Percentiles rank a stretch among this genome's conserved stretches.
Evolutionary conservation across 2,113 vertebrate genomes (phyloP).

Genomic region (Thamnophis sirtalis): DNA sequence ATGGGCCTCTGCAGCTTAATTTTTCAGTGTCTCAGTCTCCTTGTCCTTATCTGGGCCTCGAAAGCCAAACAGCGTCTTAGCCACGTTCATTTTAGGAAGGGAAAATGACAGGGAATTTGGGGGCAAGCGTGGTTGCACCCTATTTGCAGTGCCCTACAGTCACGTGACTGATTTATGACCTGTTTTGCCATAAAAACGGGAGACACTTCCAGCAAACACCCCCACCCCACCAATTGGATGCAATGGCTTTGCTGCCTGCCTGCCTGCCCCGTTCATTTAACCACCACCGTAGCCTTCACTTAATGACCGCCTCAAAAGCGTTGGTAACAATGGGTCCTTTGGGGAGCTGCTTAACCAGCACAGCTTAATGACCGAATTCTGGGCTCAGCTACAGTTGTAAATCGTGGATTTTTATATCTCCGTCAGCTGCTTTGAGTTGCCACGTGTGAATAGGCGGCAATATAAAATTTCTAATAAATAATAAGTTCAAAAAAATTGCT

Average conservation of each 20-base stretch:
- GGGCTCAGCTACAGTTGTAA: no score
- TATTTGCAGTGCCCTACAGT: background rate
- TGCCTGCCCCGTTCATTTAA: background rate
- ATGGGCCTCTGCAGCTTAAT: background rate
- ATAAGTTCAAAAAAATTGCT: no score
- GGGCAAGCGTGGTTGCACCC: background rate
- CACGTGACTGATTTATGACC: background rate
- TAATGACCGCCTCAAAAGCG: background rate
- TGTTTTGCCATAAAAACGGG: background rate
- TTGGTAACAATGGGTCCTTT: no score
- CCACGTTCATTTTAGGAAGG: constrained; percentile 30
- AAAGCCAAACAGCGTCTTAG: constrained; percentile 40
- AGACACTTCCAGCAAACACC: background rate
- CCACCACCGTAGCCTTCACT: background rate
- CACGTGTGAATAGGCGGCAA: no score
- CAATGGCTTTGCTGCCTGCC: background rate
- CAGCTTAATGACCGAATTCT: no score
- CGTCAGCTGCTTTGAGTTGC: no score
- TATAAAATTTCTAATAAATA: no score
- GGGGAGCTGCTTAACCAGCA: no score
- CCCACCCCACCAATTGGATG: background rate
- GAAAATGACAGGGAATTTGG: constrained; percentile 22
- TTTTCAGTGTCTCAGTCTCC: background rate
- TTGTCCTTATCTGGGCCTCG: constrained; percentile 33
- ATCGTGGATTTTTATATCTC: no score